Evolutionary conservation across 1,140 invertebrate species (phyloP).

Genomic region (Rhagoletis pomonella): DNA sequence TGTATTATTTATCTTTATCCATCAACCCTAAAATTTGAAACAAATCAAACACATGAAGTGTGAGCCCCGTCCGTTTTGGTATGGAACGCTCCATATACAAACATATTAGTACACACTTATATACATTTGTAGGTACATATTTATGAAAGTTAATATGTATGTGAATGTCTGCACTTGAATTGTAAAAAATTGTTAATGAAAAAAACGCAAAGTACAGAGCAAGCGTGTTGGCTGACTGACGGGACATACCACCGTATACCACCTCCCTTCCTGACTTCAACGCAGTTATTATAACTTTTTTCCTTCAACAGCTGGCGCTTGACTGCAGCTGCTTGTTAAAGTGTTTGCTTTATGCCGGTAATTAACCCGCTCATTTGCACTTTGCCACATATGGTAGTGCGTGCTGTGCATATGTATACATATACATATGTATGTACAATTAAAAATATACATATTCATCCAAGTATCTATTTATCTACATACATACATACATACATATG

Average conservation of each 20-base stretch:
- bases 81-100: too few relatives aligned
- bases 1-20: too few relatives aligned
- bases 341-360: slow-evolving; percentile 39
- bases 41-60: too few relatives aligned
- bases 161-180: slow-evolving; percentile 15
- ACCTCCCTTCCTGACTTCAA: not conserved
- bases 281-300: slow-evolving; percentile 25
- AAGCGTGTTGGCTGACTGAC: too few relatives aligned
- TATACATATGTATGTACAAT: not conserved
- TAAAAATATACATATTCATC: too few relatives aligned
- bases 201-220: not conserved
- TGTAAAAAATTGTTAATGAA: slow-evolving; percentile 30
- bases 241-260: too few relatives aligned
- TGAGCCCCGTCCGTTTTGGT: too few relatives aligned
- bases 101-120: not conserved
- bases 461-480: too few relatives aligned
- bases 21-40: too few relatives aligned
- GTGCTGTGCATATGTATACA: not conserved
- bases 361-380: slow-evolving; percentile 36
- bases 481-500: not conserved
- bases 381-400: not conserved
- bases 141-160: too few relatives aligned
- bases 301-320: not conserved
- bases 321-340: slow-evolving; percentile 17
- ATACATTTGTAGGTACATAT: not conserved